Evolutionary conservation across 2,113 vertebrate species (phyloP).

Genomic region (Haemorhous mexicanus): DNA sequence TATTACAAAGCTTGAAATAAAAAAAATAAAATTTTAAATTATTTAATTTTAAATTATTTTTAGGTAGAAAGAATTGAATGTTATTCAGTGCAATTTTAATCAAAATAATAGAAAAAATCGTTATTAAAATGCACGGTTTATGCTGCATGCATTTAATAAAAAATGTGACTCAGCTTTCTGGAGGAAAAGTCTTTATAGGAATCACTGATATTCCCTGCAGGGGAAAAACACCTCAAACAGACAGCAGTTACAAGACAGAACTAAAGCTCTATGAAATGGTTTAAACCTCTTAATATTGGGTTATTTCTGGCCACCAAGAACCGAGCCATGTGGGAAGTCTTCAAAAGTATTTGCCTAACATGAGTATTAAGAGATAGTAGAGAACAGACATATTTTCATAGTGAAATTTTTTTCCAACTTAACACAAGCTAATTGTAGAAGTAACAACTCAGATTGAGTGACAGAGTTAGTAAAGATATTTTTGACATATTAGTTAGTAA

Average conservation of each 20-base stretch:
- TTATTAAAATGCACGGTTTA: neutral
- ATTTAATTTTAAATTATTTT: neutral
- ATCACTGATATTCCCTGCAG: neutral
- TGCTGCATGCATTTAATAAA: neutral
- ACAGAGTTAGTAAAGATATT: neutral
- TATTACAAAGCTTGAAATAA: neutral
- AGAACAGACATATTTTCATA: neutral
- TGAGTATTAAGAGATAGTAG: neutral
- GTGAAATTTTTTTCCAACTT: neutral
- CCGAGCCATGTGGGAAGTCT: neutral
- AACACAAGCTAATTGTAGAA: neutral
- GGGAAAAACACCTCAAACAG: rapidly evolving
- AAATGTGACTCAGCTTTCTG: neutral
- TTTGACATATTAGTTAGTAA: neutral
- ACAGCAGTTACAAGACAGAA: neutral
- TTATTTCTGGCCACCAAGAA: neutral
- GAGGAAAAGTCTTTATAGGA: neutral
- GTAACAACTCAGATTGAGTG: neutral
- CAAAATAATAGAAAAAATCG: neutral
- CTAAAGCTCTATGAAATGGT: neutral
- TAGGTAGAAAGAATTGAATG: neutral
- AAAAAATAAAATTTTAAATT: neutral
- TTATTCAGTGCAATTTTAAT: neutral
- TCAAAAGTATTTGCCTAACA: neutral
- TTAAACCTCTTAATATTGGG: rapidly evolving